phyloP scores from a whole-genome alignment of 2,113 vertebrate species.

The Athene noctua region DNA sequence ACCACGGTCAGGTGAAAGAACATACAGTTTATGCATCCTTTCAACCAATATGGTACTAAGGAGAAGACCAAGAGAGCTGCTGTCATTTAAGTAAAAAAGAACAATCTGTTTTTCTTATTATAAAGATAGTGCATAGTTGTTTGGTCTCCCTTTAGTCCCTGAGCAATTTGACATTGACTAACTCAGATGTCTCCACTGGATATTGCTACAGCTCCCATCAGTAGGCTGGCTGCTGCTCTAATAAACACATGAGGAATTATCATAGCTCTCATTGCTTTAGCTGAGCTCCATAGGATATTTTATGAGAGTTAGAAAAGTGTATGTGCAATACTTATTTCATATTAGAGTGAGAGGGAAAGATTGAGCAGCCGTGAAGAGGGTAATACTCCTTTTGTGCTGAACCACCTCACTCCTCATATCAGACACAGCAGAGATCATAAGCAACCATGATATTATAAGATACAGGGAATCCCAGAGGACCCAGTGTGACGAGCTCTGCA shows the following conservation, averaged over 20 bases:
- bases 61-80: neutral
- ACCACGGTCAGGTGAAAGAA: neutral
- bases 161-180: neutral
- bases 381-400: neutral
- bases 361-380: neutral
- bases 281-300: neutral
- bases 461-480: neutral
- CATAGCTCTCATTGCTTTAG: neutral
- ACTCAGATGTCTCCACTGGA: neutral
- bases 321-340: neutral
- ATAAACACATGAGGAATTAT: neutral
- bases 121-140: neutral
- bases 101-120: neutral
- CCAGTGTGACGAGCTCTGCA: neutral
- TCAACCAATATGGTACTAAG: neutral
- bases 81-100: neutral
- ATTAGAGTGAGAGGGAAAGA: neutral
- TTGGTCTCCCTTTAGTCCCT: neutral
- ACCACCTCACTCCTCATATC: neutral
- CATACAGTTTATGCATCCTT: neutral
- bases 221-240: neutral
- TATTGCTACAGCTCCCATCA: neutral
- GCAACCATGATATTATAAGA: neutral
- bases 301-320: neutral
- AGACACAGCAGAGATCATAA: neutral